Conservation (phyloP, 2,113 vertebrate species). For the Dicentrarchus labrax region DNA sequence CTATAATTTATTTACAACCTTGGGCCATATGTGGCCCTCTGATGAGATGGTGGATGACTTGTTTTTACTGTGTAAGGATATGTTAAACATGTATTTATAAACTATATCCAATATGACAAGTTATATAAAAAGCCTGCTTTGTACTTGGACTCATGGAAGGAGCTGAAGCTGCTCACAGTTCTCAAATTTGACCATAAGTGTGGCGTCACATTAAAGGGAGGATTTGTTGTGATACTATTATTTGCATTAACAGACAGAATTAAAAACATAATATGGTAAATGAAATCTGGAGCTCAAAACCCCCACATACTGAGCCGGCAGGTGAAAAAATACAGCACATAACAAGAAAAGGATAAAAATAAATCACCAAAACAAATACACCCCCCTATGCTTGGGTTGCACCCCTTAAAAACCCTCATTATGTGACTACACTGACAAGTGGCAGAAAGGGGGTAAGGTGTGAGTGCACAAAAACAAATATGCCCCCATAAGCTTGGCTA, state of each 20-base stretch:
- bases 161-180: not conserved
- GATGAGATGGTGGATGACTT: not conserved
- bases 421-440: not conserved
- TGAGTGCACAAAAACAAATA: no score
- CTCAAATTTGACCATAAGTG: not conserved
- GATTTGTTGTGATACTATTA: not conserved
- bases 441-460: not conserved
- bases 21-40: not conserved
- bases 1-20: constrained; percentile 43
- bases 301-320: not conserved
- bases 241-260: not conserved
- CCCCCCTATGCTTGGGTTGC: no score
- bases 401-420: not conserved
- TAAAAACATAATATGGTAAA: not conserved
- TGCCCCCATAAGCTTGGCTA: no score
- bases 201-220: not conserved
- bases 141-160: not conserved
- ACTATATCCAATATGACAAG: not conserved
- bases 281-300: not conserved
- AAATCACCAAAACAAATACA: not conserved
- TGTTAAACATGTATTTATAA: not conserved
- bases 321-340: not conserved
- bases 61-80: not conserved
- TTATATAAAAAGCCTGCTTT: not conserved
- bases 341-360: not conserved